Evolutionary conservation across 35 echinoderm and acorn worm species (phyloP), one percentile per base, ranked within the genome.

Genomic region (Patiria miniata): DNA sequence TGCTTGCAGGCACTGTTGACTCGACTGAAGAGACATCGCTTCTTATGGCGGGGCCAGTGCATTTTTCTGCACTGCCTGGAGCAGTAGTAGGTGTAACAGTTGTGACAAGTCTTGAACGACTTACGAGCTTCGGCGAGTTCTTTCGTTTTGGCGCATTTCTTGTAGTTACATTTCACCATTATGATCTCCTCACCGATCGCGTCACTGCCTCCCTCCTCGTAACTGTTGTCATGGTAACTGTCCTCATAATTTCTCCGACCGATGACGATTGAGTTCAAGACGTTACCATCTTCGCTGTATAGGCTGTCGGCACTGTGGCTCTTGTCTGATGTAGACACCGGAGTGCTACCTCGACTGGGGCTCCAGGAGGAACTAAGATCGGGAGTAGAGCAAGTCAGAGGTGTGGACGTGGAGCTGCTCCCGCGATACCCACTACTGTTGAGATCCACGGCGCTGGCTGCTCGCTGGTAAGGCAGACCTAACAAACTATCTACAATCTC

Each of bases 61-160:
- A 39, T 36, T 21, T 57, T 85, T 9, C 92, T 89, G 86, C 93
- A 99, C 21, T 87, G 87, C 56, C 96, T 88, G 68, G 92, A 92
- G 68, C 92, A 95, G 87, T 99, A 99, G 51, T 99, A 99, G 21
- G 93, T 94, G 65, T 99, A 99, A 78, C 93, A 99, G 77, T 94
- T 86, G 57, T 99, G 96, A 57, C 96, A 99, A 12, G 93, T 94
- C 85, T 99, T 99, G 80, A 86, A 99, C 2, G 78, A 59, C 36
- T 94, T 99, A 10, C 85, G 69, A 2, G 96, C 96, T 19, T 94
- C 96, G 8, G 61, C 47, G 2, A 99, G 86, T n/a, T 77, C 47
- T 32, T 79, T 69, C 1, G 77, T 87, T 53, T 89, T 91, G 33
- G 80, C 90, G 51, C 93, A 95, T 28, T 59, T 47, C 47, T 78